Evolutionary conservation across 2,888 invertebrate species (phyloP).

Genomic region (Drosophila mettleri): DNA sequence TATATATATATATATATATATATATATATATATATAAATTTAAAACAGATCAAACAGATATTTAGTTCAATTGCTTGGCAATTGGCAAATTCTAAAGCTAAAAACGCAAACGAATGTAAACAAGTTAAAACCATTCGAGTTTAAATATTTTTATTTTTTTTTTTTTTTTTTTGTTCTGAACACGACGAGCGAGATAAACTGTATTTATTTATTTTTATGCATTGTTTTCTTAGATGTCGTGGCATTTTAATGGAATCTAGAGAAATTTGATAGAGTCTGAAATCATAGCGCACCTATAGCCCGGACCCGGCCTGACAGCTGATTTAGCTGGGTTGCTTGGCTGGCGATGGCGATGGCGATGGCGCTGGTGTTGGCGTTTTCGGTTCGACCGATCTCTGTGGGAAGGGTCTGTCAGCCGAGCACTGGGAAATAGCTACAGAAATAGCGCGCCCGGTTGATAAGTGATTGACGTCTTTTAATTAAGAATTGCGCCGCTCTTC

Average conservation of each 20-base stretch:
- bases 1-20: too few species aligned
- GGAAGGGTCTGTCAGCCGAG: conserved; percentile 54
- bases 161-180: too few species aligned
- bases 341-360: neutral
- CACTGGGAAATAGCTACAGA: conserved; percentile 58
- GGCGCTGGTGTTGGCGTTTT: neutral
- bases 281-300: conserved; percentile 65
- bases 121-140: conserved; percentile 3
- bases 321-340: conserved; percentile 48
- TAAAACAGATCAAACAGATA: too few species aligned
- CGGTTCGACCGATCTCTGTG: conserved; percentile 43
- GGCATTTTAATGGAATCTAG: conserved; percentile 72
- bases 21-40: too few species aligned
- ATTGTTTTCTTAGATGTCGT: conserved; percentile 69
- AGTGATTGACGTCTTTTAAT: conserved; percentile 81
- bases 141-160: too few species aligned
- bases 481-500: conserved; percentile 79
- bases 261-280: conserved; percentile 77
- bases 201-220: conserved; percentile 68
- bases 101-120: neutral
- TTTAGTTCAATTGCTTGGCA: neutral
- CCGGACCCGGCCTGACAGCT: conserved; percentile 41
- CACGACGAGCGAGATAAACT: conserved; percentile 1
- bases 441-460: conserved; percentile 75
- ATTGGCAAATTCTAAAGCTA: neutral